Evolutionary conservation across 2,888 invertebrate genomes (phyloP).

Genomic region (Adineta ricciae): DNA sequence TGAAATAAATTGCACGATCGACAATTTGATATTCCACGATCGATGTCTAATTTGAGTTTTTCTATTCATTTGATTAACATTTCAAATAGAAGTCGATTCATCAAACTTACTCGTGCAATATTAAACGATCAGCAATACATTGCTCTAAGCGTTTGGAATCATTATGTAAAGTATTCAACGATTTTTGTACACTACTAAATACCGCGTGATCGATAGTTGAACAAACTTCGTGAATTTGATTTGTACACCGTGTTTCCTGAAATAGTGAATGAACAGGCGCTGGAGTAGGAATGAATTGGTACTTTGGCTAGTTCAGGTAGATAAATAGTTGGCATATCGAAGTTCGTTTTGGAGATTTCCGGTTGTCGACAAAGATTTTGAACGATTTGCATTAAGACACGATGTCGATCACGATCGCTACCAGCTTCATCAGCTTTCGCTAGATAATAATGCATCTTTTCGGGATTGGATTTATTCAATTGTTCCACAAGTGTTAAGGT

Average conservation of each 20-base stretch:
- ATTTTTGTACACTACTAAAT: constrained; percentile 55
- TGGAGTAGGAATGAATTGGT: constrained; percentile 25
- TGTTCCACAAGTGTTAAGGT: constrained; percentile 55
- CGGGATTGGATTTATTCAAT: constrained; percentile 51
- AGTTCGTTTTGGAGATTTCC: constrained; percentile 51
- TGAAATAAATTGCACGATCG: neutral
- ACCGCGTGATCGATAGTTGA: constrained; percentile 55
- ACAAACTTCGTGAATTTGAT: constrained; percentile 56
- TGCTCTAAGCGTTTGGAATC: constrained; percentile 40
- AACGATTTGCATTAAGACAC: constrained; percentile 54
- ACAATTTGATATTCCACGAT: constrained; percentile 13
- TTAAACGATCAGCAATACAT: neutral
- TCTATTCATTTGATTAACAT: neutral
- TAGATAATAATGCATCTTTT: constrained; percentile 54
- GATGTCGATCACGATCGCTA: constrained; percentile 57
- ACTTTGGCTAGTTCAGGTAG: constrained; percentile 50
- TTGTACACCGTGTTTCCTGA: constrained; percentile 52
- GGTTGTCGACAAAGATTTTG: constrained; percentile 53
- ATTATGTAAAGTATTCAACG: constrained; percentile 54
- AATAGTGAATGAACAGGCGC: constrained; percentile 25
- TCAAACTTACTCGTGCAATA: neutral
- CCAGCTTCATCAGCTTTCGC: constrained; percentile 58
- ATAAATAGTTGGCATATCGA: constrained; percentile 53
- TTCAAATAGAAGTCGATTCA: neutral
- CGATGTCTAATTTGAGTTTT: neutral